Evolutionary conservation across 2,888 invertebrate species (phyloP).

Genomic region (Capitulum mitella): DNA sequence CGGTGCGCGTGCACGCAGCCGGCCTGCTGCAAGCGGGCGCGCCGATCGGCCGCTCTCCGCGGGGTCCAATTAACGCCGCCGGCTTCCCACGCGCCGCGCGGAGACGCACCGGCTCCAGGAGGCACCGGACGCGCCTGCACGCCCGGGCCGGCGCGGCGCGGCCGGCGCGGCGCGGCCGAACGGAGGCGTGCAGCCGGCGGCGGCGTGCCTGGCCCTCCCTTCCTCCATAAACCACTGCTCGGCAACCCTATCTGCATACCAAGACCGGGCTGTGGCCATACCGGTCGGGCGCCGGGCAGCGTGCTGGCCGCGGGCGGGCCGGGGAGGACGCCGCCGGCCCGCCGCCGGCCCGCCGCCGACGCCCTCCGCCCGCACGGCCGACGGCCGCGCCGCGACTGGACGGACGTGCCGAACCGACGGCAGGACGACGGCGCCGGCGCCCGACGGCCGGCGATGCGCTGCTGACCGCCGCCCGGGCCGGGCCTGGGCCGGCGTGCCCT

Average conservation of each 20-base stretch:
- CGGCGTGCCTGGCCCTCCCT: conserved; percentile 2
- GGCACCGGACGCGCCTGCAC: not conserved
- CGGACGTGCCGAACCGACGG: too few species aligned
- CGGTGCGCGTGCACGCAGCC: conserved; percentile 16
- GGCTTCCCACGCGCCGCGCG: not conserved
- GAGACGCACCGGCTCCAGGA: not conserved
- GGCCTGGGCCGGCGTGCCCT: too few species aligned
- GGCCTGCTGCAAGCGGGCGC: not conserved
- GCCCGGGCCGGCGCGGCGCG: not conserved
- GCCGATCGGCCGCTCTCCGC: not conserved
- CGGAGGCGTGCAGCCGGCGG: not conserved
- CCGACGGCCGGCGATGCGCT: too few species aligned
- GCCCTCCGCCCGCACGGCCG: too few species aligned
- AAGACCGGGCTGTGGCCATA: not conserved
- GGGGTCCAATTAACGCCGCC: not conserved
- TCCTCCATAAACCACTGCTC: conserved; percentile 21
- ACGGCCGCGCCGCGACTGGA: too few species aligned
- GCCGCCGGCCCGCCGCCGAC: not conserved
- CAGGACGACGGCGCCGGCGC: too few species aligned
- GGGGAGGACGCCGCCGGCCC: not conserved
- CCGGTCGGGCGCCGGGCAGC: not conserved
- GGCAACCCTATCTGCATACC: conserved; percentile 18
- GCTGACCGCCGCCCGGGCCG: too few species aligned
- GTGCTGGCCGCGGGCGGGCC: not conserved
- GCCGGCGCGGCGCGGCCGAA: not conserved